Percentiles rank a stretch among this genome's conserved stretches.
Evolutionary conservation across 2,113 vertebrate species (phyloP).

Genomic region (Grantiella picta): DNA sequence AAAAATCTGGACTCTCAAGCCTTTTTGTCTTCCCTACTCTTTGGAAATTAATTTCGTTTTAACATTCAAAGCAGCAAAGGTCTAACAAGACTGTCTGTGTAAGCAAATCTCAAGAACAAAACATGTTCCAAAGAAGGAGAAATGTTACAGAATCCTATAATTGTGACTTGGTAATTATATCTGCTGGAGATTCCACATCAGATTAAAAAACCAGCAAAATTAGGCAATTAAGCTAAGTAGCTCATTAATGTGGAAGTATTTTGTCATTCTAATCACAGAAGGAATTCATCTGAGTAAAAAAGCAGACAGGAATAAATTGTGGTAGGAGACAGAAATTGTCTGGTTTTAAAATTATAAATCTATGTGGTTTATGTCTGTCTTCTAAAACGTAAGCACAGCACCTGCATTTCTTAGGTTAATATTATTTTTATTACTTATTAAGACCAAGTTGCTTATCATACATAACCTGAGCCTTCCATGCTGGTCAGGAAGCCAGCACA

Average conservation of each 20-base stretch:
- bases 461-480: background rate
- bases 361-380: background rate
- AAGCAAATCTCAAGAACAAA: background rate
- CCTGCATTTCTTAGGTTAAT: background rate
- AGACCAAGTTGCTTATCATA: background rate
- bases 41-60: background rate
- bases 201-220: background rate
- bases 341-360: background rate
- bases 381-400: background rate
- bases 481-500: background rate
- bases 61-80: background rate
- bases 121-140: background rate
- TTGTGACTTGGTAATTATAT: background rate
- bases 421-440: background rate
- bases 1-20: background rate
- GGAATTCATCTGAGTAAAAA: background rate
- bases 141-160: background rate
- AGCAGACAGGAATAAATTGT: background rate
- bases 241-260: conserved; percentile 19
- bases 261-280: conserved; percentile 24
- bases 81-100: background rate
- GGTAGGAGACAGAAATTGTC: background rate
- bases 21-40: background rate
- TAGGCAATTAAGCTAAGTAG: background rate
- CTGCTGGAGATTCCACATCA: background rate